Evolutionary conservation across 1,140 invertebrate genomes (phyloP), one percentile per base, ranked within the genome.

Genomic region (Thaumetopoea pityocampa): DNA sequence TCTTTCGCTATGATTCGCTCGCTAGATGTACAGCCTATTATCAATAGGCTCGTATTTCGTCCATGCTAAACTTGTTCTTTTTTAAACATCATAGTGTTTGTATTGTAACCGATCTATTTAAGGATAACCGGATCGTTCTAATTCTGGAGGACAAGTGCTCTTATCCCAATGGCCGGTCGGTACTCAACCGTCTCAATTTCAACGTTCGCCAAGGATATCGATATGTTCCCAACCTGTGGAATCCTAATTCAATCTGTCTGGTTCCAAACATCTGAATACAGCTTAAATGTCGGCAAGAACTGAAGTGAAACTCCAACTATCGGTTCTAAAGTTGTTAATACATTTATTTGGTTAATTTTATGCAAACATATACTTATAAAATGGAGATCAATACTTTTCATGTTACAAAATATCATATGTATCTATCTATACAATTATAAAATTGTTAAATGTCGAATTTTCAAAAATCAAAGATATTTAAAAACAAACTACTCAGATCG

Each of bases 81-180:
- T 17, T n/a, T 20, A 11, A 23, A 4, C 8, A 36, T 5, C 34
- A 36, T 26, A 35, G 11, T 24, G 19, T 6, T 9, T 26, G 14
- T 26, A 18, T 26, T 33, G 38, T 42, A 26, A 42, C 38, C 15
- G 38, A 33, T 42, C 32, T 14, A 7, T 26, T 33, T 7, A 9
- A 11, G 9, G 27, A 12, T 10, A 14, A n/a, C 15, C 29, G 6
- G 10, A 10, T 11, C 29, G 26, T 9, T 34, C 29, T 26, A 42
- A 42, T 42, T 42, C 40, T 42, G 24, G 8, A 27, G 15, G 33
- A 17, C 7, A 42, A 42, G 29, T 33, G 30, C 29, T 34, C 40
- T 42, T 17, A 33, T 10, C 15, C 22, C 7, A 42, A 18, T 22
- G 29, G 19, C 9, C 28, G 40, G 22, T 15, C 19, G 29, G 27